phyloP scores from a whole-genome alignment of 2,113 vertebrate species.

The Cyanocitta stelleri region DNA sequence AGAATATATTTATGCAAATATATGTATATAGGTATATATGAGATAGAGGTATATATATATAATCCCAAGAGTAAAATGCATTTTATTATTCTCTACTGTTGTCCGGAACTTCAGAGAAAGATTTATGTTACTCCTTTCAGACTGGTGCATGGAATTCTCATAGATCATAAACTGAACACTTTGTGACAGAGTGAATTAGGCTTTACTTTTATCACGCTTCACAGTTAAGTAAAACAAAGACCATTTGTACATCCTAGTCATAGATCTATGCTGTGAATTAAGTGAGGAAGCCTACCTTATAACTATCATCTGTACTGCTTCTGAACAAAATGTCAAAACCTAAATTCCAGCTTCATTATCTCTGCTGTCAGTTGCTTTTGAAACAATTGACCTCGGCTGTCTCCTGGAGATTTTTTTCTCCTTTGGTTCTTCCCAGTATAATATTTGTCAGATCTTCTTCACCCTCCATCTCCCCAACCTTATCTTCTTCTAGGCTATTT shows the following conservation, averaged over 20 bases:
- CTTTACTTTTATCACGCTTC: slow-evolving; percentile 1
- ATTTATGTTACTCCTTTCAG: neutral
- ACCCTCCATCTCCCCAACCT: neutral
- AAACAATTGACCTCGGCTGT: neutral
- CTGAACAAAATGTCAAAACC: neutral
- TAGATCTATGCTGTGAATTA: neutral
- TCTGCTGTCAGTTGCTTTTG: neutral
- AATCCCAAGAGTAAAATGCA: neutral
- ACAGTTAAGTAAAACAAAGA: neutral
- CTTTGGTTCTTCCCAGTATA: neutral
- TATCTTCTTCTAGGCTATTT: neutral
- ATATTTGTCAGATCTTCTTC: neutral
- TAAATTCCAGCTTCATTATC: neutral
- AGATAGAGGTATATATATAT: neutral
- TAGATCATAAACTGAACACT: neutral
- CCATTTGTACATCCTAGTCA: neutral
- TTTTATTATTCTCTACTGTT: neutral
- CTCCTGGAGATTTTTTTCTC: neutral
- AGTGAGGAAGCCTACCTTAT: neutral
- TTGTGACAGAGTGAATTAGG: neutral
- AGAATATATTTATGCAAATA: slow-evolving; percentile 5
- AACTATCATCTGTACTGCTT: neutral
- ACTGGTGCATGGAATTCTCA: neutral
- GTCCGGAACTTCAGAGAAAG: neutral
- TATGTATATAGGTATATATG: neutral